Evolutionary conservation across 2,113 vertebrate species (phyloP), one percentile per base, ranked within the genome.

Genomic region (Entelurus aequoreus): DNA sequence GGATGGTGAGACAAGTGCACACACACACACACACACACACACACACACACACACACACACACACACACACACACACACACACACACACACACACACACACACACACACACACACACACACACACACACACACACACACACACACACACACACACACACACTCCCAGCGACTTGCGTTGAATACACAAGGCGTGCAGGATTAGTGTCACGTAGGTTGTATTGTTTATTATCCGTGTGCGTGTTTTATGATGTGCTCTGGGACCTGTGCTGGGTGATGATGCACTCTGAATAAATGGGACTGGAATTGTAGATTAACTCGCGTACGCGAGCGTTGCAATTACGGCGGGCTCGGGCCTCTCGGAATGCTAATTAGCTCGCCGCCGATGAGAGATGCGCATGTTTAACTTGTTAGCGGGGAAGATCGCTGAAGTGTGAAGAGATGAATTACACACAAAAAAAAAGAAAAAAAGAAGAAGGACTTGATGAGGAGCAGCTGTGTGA

Each of bases 181-280:
- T 11, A 57, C 54, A 57, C 55, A 46, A 57, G n/a, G 40, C 54
- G 9, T 57, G 38, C 37, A 57, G 54, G 54, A 57, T 57, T 57
- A 57, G 55, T 21, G 55, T 57, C 55, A 57, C 55, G 55, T 57
- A 57, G 55, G n/a, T 57, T 57, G 42, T 57, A 40, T 57, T 57
- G 55, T 57, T 57, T 57, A 57, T 57, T 57, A 57, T 57, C 40
- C 16, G 40, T n/a, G 38, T 44, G 55, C 55, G 55, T 57, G 55
- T 57, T 57, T 44, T 57, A 57, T 57, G 12, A 57, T 57, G 55
- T 44, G 55, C 55, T 44, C 38, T 11, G 55, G 55, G 55, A 57
- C 55, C 40, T 42, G n/a, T 40, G 55, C 37, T 57, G 55, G 55
- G 38, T 57, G 55, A 57, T 44, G 55, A 57, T 57, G 55, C 55